Conservation (phyloP, 2,797 vertebrate species). For the Cryptoprocta ferox region DNA sequence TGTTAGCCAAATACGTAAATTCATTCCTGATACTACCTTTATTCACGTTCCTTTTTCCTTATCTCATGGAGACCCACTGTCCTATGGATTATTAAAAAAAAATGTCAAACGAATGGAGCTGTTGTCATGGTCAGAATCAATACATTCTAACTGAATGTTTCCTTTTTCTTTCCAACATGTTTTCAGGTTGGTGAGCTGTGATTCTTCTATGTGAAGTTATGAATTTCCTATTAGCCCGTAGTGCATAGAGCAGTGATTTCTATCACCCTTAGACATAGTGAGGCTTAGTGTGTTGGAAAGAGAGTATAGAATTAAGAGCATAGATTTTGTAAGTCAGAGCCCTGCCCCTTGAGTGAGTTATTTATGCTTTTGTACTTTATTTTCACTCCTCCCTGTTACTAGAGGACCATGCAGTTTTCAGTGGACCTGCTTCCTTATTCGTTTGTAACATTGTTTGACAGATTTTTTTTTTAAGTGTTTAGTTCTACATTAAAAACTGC, state of each 20-base stretch:
- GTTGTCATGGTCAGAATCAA: not conserved
- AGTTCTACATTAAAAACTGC: not conserved
- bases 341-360: rapidly evolving
- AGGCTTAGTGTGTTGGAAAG: not conserved
- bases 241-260: not conserved
- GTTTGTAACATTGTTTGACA: not conserved
- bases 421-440: not conserved
- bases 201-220: not conserved
- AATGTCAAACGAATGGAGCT: not conserved
- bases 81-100: not conserved
- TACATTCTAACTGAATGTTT: slow-evolving; percentile 10
- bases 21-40: not conserved
- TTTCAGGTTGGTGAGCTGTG: not conserved
- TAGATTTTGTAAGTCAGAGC: too few relatives aligned
- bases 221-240: not conserved
- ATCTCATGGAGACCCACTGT: not conserved
- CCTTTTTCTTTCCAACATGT: not conserved
- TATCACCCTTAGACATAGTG: not conserved
- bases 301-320: too few relatives aligned
- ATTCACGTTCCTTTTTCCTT: not conserved
- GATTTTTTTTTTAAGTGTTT: not conserved
- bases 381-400: not conserved
- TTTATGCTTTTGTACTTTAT: not conserved
- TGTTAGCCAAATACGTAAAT: not conserved
- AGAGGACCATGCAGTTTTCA: not conserved